A percentile compares a stretch with the other conserved stretches of the same genome.
These are phyloP conservation scores for Tenthredo livida DNA, from an alignment of 2,888 invertebrate species.

Conservation along the genomic window DNA sequence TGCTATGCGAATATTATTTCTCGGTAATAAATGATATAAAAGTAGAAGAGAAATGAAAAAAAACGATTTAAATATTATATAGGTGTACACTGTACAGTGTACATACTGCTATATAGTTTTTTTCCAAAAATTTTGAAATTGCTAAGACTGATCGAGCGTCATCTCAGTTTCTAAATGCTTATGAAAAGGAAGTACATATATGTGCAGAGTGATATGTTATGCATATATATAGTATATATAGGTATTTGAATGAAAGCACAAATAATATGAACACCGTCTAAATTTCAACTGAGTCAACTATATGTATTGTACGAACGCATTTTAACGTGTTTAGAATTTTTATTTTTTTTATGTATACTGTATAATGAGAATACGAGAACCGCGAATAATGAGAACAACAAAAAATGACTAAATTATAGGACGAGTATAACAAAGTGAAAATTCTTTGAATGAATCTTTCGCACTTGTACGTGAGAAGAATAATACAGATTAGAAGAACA, in stretches of 20 bases:
- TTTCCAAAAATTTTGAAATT: neutral
- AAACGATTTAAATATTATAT: neutral
- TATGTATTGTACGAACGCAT: neutral
- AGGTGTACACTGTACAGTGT: too few relatives aligned
- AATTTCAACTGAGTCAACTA: conserved; percentile 1
- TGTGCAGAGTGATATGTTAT: neutral
- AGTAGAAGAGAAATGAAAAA: neutral
- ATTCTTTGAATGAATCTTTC: neutral
- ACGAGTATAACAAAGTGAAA: neutral
- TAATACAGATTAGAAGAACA: neutral
- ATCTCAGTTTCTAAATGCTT: conserved; percentile 24
- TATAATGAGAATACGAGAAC: neutral
- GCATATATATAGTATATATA: neutral
- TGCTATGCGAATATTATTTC: neutral
- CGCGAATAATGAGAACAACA: neutral
- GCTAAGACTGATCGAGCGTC: conserved; percentile 31
- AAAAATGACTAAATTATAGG: neutral
- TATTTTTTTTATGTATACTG: neutral
- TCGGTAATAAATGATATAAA: neutral
- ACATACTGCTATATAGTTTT: neutral
- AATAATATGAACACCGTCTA: conserved; percentile 1
- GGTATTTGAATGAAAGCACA: neutral
- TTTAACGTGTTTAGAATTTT: neutral
- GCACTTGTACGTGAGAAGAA: neutral
- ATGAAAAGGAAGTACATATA: neutral